phyloP scores from a whole-genome alignment of 2,888 invertebrate species.

The Embidobia sp. region DNA sequence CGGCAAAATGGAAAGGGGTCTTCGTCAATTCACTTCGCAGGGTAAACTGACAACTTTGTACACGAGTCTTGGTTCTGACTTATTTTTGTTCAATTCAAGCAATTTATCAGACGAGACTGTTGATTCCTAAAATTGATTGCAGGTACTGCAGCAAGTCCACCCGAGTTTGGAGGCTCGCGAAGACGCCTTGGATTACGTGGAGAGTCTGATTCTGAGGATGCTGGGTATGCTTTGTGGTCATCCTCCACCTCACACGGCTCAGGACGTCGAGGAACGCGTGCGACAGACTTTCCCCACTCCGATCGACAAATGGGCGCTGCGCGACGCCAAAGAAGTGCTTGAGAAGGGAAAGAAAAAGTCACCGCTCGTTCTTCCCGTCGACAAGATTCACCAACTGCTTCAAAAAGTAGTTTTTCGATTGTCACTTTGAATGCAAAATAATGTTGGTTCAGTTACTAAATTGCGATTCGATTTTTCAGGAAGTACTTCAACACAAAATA shows the following conservation, averaged over 20 bases:
- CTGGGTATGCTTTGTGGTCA: conserved; percentile 93
- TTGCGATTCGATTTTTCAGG: no score
- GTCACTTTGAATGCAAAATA: no score
- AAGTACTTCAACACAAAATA: conserved; percentile 92
- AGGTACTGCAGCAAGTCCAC: conserved; percentile 96
- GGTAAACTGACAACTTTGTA: no score
- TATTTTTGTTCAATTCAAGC: not conserved
- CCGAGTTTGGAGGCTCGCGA: conserved; percentile 92
- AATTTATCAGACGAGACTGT: no score
- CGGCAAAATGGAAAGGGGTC: conserved; percentile 95
- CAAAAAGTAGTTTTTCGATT: conserved; percentile 86
- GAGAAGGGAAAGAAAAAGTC: conserved; percentile 91
- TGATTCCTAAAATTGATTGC: conserved; percentile 46
- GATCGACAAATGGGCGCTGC: conserved; percentile 95
- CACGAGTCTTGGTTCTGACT: no score
- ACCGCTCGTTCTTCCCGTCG: conserved; percentile 89
- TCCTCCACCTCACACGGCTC: conserved; percentile 89
- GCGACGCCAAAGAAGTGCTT: conserved; percentile 92
- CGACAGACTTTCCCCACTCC: conserved; percentile 96
- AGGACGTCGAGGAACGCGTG: conserved; percentile 97
- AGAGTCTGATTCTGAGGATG: conserved; percentile 93
- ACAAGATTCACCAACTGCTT: conserved; percentile 93
- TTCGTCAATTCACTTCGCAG: conserved; percentile 93
- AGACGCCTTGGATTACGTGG: conserved; percentile 95
- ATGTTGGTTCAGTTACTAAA: no score